A percentile compares a stretch with the other conserved stretches of the same genome.
These are phyloP conservation scores for Poecilia picta DNA, from an alignment of 2,797 vertebrate genomes.

Conservation along the genomic window DNA sequence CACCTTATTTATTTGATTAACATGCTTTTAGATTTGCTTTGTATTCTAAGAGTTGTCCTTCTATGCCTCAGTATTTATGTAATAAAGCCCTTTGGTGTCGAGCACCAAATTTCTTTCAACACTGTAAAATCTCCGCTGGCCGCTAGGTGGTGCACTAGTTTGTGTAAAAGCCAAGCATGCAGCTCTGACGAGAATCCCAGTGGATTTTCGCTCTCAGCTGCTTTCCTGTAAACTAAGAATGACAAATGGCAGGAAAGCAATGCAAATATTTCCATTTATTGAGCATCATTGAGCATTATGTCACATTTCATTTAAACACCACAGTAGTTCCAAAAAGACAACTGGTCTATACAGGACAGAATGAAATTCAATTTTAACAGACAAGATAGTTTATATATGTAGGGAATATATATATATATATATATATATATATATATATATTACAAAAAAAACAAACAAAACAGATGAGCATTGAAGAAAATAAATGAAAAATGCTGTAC, in stretches of 20 bases:
- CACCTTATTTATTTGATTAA: neutral
- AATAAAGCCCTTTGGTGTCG: neutral
- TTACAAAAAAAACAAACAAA: too few species aligned
- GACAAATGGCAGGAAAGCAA: neutral
- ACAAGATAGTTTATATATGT: neutral
- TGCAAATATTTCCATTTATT: slow-evolving; percentile 18
- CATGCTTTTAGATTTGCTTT: neutral
- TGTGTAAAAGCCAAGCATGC: neutral
- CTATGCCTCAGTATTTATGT: neutral
- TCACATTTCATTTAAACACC: slow-evolving; percentile 5
- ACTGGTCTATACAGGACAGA: neutral
- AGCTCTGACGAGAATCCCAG: neutral
- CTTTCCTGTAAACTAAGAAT: slow-evolving; percentile 1
- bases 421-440: too few species aligned
- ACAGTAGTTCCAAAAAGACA: neutral
- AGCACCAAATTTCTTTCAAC: neutral
- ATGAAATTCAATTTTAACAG: neutral
- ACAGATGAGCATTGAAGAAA: neutral
- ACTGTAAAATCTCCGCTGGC: neutral
- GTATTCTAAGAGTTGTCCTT: neutral
- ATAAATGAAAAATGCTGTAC: neutral
- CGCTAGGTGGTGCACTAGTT: neutral
- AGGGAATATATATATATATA: neutral
- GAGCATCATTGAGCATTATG: neutral
- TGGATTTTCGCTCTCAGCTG: neutral